Conservation (phyloP, 2,113 vertebrate genomes). For the Oncorhynchus kisutch region DNA sequence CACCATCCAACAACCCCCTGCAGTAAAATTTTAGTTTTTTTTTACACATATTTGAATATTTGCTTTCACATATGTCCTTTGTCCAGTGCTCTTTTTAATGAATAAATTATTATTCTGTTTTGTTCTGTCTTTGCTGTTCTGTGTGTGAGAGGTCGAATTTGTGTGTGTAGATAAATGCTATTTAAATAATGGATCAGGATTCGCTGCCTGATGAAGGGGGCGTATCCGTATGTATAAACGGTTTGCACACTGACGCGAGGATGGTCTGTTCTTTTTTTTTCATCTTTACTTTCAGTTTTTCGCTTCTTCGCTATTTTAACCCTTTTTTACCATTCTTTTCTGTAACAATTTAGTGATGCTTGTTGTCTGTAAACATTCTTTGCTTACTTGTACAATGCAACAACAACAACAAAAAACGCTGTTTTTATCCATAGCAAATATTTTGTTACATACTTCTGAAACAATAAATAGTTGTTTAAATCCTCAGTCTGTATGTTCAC, state of each 20-base stretch:
- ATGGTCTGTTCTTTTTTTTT: slow-evolving; percentile 74
- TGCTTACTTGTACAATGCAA: slow-evolving; percentile 82
- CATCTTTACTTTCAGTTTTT: slow-evolving; percentile 56
- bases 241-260: slow-evolving; percentile 98
- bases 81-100: slow-evolving; percentile 84
- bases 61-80: slow-evolving; percentile 69
- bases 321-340: slow-evolving; percentile 57
- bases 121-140: slow-evolving; percentile 82
- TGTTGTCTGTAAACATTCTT: slow-evolving; percentile 93
- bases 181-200: slow-evolving; percentile 99
- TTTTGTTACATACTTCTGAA: slow-evolving; percentile 75
- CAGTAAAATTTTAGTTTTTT: slow-evolving; percentile 71
- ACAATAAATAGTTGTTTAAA: slow-evolving; percentile 77
- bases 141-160: slow-evolving; percentile 75
- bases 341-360: slow-evolving; percentile 82
- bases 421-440: slow-evolving; percentile 76
- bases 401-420: slow-evolving; percentile 49
- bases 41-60: slow-evolving; percentile 60
- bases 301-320: slow-evolving; percentile 50
- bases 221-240: slow-evolving; percentile 95
- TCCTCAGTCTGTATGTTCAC: slow-evolving; percentile 30
- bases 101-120: slow-evolving; percentile 81
- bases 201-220: slow-evolving; percentile 83
- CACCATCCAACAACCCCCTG: slow-evolving; percentile 27
- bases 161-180: slow-evolving; percentile 86